These are phyloP conservation scores for Caenorhabditis sulstoni DNA, from an alignment of 2,888 invertebrate species.

Conservation along the genomic window DNA sequence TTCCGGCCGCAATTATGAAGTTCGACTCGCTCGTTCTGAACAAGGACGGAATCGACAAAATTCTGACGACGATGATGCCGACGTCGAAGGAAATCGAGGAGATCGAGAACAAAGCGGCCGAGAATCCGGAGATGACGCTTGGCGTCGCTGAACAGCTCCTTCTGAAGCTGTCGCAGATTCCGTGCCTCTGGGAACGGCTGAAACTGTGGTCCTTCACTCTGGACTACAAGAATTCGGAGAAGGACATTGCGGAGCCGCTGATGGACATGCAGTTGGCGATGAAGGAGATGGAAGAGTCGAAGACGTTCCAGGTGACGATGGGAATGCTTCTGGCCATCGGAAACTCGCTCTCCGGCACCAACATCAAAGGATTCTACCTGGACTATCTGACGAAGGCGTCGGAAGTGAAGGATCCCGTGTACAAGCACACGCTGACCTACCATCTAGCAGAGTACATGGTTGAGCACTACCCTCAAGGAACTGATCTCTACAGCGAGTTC, in stretches of 20 bases:
- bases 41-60: conserved; percentile 89
- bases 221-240: conserved; percentile 96
- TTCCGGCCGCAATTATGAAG: conserved; percentile 93
- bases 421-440: conserved; percentile 97
- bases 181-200: conserved; percentile 90
- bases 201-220: conserved; percentile 98
- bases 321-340: conserved; percentile 95
- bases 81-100: conserved; percentile 84
- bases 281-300: conserved; percentile 91
- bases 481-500: conserved; percentile 93
- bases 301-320: conserved; percentile 95
- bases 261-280: conserved; percentile 98
- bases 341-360: conserved; percentile 93
- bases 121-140: conserved; percentile 88
- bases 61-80: conserved; percentile 94
- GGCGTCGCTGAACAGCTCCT: conserved; percentile 98
- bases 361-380: conserved; percentile 95
- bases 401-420: conserved; percentile 90
- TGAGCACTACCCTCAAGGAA: conserved; percentile 94
- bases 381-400: conserved; percentile 92
- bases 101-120: conserved; percentile 83
- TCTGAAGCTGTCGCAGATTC: conserved; percentile 94
- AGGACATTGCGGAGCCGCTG: conserved; percentile 97
- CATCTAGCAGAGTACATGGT: conserved; percentile 98
- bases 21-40: conserved; percentile 99